Conservation (phyloP, 2,797 vertebrate species). For the Parauchenoglanis punctatus region DNA sequence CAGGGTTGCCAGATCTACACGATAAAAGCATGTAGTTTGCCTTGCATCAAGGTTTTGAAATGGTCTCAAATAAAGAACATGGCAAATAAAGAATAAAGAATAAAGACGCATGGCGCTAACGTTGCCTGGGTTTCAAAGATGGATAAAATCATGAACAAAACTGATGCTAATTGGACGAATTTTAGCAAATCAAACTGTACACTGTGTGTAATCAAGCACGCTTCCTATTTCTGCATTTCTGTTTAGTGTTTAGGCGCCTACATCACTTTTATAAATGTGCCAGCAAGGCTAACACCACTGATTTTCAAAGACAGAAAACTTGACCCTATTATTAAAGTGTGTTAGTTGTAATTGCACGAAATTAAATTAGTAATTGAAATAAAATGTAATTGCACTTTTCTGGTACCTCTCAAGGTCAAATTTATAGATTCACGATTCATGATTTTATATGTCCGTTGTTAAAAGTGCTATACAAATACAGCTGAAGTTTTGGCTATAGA, state of each 20-base stretch:
- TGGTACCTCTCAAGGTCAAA: no score
- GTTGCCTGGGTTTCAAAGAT: not conserved
- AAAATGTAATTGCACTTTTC: no score
- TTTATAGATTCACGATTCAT: no score
- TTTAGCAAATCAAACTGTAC: no score
- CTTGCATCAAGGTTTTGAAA: not conserved
- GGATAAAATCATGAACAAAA: not conserved
- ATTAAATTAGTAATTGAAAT: no score
- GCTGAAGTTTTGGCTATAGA: not conserved
- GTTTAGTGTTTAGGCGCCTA: no score
- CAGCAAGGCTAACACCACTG: not conserved
- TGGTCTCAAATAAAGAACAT: not conserved
- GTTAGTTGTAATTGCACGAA: no score
- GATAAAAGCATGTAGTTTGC: not conserved
- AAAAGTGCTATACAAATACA: not conserved
- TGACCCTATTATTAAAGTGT: no score
- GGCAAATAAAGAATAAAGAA: not conserved
- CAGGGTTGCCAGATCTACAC: not conserved
- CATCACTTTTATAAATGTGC: not conserved
- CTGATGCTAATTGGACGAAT: not conserved
- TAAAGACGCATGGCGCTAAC: not conserved
- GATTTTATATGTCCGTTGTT: no score
- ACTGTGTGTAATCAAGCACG: not conserved
- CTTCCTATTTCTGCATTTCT: not conserved
- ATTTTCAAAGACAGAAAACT: not conserved